Conservation (phyloP, 2,113 vertebrate genomes). For the Chinchilla lanigera region DNA sequence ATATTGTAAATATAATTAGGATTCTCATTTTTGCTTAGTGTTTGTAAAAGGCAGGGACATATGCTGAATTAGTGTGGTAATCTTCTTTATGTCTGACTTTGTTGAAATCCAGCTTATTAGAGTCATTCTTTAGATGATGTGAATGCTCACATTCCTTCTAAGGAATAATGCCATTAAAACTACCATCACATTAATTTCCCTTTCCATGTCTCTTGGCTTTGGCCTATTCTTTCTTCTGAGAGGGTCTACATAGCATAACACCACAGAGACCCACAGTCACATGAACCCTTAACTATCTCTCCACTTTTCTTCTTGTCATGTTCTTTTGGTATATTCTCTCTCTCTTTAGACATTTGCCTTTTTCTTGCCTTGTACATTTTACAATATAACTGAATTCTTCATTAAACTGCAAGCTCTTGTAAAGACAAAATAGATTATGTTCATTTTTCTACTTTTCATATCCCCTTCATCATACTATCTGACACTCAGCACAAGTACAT, state of each 20-base stretch:
- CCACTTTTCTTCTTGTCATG: background rate
- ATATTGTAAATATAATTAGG: no score
- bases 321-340: background rate
- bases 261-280: background rate
- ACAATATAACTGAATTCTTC: background rate
- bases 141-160: background rate
- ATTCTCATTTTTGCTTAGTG: no score
- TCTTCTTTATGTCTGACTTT: background rate
- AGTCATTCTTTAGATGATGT: conserved; percentile 16
- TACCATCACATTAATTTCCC: background rate
- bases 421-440: background rate
- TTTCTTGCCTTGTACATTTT: background rate
- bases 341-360: background rate
- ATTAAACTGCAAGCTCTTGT: background rate
- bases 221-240: background rate
- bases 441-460: background rate
- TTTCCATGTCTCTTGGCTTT: background rate
- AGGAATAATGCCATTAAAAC: conserved; percentile 1
- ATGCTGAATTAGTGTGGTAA: no score
- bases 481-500: background rate
- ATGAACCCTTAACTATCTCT: background rate
- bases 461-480: background rate
- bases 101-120: background rate
- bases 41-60: no score
- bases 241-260: background rate